Percentiles rank a stretch among this genome's conserved stretches.
phyloP scores from a whole-genome alignment of 2,797 vertebrate genomes.

The Linurgus olivaceus region DNA sequence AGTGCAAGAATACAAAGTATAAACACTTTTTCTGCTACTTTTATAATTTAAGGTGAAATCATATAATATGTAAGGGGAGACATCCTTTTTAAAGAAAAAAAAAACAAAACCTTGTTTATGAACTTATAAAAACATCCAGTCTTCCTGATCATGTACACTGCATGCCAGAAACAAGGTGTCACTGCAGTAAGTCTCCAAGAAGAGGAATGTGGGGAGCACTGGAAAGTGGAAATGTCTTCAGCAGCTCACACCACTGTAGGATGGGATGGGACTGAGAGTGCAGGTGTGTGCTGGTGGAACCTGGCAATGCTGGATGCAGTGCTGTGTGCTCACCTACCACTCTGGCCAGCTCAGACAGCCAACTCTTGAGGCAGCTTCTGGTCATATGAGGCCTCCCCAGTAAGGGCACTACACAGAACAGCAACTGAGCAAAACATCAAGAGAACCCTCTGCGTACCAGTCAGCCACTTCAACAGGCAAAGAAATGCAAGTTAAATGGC shows the following conservation, averaged over 20 bases:
- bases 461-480: background rate
- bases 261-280: background rate
- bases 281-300: background rate
- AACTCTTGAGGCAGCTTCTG: background rate
- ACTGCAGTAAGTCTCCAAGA: background rate
- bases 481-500: background rate
- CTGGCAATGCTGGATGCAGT: background rate
- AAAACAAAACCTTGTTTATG: background rate
- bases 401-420: rapidly evolving
- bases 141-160: background rate
- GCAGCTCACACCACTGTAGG: background rate
- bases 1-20: background rate
- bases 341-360: background rate
- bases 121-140: background rate
- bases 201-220: background rate
- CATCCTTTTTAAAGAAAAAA: background rate
- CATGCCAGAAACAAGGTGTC: background rate
- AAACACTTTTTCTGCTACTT: background rate
- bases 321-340: background rate
- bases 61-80: background rate
- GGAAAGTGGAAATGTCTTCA: background rate
- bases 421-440: background rate
- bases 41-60: background rate
- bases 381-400: background rate
- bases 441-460: background rate